Evolutionary conservation across 2,797 vertebrate genomes (phyloP).

Genomic region (Chrosomus eos): DNA sequence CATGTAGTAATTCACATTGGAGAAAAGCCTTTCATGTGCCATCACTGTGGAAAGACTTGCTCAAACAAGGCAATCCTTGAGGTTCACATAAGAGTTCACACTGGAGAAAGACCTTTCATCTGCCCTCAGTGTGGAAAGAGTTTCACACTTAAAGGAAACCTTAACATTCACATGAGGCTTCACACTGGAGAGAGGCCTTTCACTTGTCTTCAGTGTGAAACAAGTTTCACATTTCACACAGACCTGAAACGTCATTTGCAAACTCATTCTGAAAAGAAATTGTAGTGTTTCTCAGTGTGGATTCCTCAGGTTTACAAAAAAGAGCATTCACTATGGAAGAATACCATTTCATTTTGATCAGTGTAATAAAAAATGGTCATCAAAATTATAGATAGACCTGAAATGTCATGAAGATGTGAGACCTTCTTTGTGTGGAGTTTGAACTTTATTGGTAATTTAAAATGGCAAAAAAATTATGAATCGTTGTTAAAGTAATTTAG

Average conservation of each 20-base stretch:
- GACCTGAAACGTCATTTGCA: slow-evolving; percentile 19
- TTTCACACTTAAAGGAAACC: slow-evolving; percentile 22
- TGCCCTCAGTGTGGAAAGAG: slow-evolving; percentile 11
- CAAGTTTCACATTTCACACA: slow-evolving; percentile 14
- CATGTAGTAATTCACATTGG: neutral
- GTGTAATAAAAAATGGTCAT: no score
- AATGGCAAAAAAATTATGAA: neutral
- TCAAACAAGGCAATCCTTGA: slow-evolving; percentile 2
- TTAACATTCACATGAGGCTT: slow-evolving; percentile 8
- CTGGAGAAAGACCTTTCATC: slow-evolving; percentile 13
- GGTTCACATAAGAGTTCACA: neutral
- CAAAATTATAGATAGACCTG: no score
- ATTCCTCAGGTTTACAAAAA: neutral
- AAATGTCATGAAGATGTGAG: no score
- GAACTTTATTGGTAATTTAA: neutral
- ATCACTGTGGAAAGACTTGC: neutral
- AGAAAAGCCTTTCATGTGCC: neutral
- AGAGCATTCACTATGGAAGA: neutral
- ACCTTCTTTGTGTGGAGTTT: neutral
- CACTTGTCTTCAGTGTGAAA: slow-evolving; percentile 1
- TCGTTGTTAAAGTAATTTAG: neutral
- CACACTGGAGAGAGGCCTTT: slow-evolving; percentile 20
- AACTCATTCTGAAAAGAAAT: slow-evolving; percentile 5
- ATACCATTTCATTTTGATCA: neutral
- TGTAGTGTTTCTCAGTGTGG: neutral